These are phyloP conservation scores for Lepilemur septentrionalis DNA, from an alignment of 2,797 vertebrate genomes.

Conservation along the genomic window DNA sequence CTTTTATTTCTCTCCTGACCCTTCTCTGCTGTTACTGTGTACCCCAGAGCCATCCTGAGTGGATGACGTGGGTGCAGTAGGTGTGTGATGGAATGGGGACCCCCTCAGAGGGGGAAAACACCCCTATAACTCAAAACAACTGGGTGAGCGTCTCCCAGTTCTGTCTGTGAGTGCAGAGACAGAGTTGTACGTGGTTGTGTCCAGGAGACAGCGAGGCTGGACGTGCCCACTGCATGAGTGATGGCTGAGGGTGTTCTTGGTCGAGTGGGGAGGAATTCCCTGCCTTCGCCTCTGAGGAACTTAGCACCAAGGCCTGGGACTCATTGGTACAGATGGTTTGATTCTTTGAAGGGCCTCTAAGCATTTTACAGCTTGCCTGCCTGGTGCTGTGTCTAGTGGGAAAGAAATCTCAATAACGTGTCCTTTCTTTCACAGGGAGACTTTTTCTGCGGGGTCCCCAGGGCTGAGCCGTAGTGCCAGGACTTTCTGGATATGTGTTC, in stretches of 20 bases:
- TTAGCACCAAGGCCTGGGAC: not conserved
- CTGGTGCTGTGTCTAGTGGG: not conserved
- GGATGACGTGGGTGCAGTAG: not conserved
- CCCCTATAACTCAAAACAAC: not conserved
- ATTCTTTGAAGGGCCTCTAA: not conserved
- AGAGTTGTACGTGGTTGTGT: not conserved
- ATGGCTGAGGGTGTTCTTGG: not conserved
- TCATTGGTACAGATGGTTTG: not conserved
- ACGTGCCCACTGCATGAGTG: not conserved
- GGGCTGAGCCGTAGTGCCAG: constrained; percentile 74
- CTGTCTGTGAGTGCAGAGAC: not conserved
- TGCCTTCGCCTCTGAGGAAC: not conserved
- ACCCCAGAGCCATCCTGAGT: not conserved
- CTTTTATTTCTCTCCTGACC: not conserved
- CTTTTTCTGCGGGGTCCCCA: constrained; percentile 74
- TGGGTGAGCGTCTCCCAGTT: not conserved
- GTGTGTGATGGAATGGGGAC: not conserved
- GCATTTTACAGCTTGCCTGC: not conserved
- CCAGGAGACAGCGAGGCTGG: not conserved
- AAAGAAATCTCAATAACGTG: constrained; percentile 65
- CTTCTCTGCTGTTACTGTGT: not conserved
- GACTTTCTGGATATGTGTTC: constrained; percentile 79
- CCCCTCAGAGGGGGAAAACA: not conserved
- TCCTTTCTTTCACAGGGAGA: constrained; percentile 79
- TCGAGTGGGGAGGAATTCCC: not conserved